Evolutionary conservation across 2,888 invertebrate genomes (phyloP), one percentile per base, ranked within the genome.

Genomic region (Drosophila niveifrons): DNA sequence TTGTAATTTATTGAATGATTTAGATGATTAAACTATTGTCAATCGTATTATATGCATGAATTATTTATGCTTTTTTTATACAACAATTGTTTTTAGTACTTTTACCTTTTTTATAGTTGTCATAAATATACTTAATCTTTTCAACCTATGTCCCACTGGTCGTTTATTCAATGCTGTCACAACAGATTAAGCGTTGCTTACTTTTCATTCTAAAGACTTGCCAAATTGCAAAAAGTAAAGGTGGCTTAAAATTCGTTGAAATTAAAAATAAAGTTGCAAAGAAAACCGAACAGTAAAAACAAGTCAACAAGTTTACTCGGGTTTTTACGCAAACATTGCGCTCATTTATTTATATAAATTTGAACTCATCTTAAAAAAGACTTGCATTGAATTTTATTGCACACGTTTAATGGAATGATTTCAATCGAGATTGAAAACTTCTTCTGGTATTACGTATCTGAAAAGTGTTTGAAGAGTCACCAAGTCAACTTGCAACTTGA

Each of bases 401-500:
- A 36, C 10, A 41, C 8, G 13, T 39, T 39, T 13, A 31, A 31
- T 31, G 31, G 31, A 31, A 2, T 31, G n/a, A n/a, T n/a, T n/a
- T 36, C 2, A 36, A n/a, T n/a, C n/a, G 36, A n/a, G 6, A 36
- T 4, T 36, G 36, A 11, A 36, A n/a, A 36, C n/a, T 36, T 36
- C 36, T n/a, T 1, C 36, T 36, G 36, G 36, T 6, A n/a, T 36
- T 36, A 36, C 36, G 36, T 4, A 36, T 36, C 11, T n/a, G n/a
- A 36, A 18, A 44, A 18, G 7, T 44, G n/a, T 36, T 29, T 6
- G 48, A 48, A 13, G 29, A 23, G 31, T 39, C 50, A 44, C 15
- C 47, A 34, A 46, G 11, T 36, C 36, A 17, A 15, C 7, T 39
- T 52, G 59, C 59, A 52, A 29, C 29, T 57, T 6, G 36, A 44